Base-by-base conservation (phyloP, 2,797 vertebrate genomes). In the Falco novaeseelandiae region DNA sequence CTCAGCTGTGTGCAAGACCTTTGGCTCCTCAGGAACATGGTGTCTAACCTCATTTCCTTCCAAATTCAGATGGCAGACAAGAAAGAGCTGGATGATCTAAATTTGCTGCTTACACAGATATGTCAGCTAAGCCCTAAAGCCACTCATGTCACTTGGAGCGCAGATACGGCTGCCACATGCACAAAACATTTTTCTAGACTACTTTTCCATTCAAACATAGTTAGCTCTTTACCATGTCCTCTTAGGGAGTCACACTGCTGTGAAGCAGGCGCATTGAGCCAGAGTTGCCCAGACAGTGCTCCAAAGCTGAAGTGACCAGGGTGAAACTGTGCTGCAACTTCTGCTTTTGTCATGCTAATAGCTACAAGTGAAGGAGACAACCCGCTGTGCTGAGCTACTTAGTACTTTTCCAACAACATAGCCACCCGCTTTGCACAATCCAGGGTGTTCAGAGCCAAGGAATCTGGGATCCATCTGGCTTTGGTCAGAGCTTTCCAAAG, bases 361-460 rank as follows among this genome's bases (percentile, higher is more conserved):
- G 42, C 70, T 83, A 61, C 0, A 1, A 83, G 14, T 51, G 40
- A 58, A 46, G 32, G 61, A 91, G 83, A 95, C 83, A 94, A 80
- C 13, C 16, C 51, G 61, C 87, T 93, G 59, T 95, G 52, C 83
- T 76, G 70, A 84, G 34, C 10, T 8, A 52, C 70, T 90, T 46
- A 14, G 30, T 76, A 40, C 46, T 96, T 96, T 93, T 81, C 74
- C 91, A 95, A 52, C 76, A 81, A 44, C 1, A 14, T 74, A 87
- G 34, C 74, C 84, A 84, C 72, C 70, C 40, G 2, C 46, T 96
- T 90, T 89, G 49, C 94, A 82, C 77, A 88, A 86, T 82, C 83
- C 80, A 76, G 62, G 58, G 30, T 0, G 2, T 26, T 81, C 66
- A 72, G 61, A 63, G 88, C 80, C 92, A 83, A 91, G 49, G 72